Percentiles rank a stretch among this genome's conserved stretches.
phyloP scores from a whole-genome alignment of 2,888 invertebrate genomes.

The Drosophila formosana region DNA sequence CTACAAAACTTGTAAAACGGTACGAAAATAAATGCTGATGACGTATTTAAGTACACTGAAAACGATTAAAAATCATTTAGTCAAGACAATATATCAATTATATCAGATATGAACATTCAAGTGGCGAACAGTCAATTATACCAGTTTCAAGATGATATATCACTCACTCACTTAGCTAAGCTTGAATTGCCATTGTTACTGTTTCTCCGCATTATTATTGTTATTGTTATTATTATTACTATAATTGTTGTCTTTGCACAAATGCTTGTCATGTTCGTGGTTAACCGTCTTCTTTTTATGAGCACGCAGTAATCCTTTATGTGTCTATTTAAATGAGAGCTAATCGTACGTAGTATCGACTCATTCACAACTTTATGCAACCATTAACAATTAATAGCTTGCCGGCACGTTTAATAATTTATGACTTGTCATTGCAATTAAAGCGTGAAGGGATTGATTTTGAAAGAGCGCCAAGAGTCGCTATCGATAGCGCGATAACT shows the following conservation, averaged over 20 bases:
- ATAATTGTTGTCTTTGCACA: neutral
- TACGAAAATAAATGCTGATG: constrained; percentile 17
- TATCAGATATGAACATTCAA: constrained; percentile 17
- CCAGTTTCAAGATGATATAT: constrained; percentile 16
- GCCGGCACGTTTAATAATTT: neutral
- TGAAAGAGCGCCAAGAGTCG: neutral
- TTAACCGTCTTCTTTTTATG: neutral
- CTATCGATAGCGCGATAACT: neutral
- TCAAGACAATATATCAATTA: constrained; percentile 33
- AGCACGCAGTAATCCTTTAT: constrained; percentile 3
- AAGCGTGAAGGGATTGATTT: neutral
- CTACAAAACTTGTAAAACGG: constrained; percentile 31
- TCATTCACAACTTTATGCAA: neutral
- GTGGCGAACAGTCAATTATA: constrained; percentile 18
- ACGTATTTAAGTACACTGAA: constrained; percentile 32
- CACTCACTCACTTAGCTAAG: constrained; percentile 7
- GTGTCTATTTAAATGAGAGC: neutral
- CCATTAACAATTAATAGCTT: neutral
- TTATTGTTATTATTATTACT: constrained; percentile 2
- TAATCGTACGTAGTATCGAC: neutral
- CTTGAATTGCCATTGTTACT: neutral
- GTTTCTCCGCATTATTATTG: neutral
- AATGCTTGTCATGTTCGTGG: neutral
- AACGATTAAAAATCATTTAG: constrained; percentile 40
- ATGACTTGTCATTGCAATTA: neutral